Base-by-base conservation (phyloP, 2,113 vertebrate genomes). In the Lichenostomus cassidix region DNA sequence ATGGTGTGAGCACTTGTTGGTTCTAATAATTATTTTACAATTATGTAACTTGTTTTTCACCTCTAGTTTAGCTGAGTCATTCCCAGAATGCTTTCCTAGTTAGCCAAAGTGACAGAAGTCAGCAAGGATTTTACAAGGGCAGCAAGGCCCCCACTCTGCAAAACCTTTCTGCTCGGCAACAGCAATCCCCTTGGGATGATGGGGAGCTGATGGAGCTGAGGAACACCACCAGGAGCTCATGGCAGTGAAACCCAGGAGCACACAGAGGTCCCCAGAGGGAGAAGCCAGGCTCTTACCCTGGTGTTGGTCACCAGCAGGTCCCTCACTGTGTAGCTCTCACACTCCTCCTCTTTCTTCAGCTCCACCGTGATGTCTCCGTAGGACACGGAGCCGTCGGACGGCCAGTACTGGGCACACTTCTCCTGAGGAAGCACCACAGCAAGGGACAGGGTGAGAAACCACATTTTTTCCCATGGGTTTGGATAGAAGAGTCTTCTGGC, bases 331-430 rank as follows among this genome's bases (percentile, higher is more conserved):
- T 99, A 99, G 97, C 99, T 99, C 97, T 99, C 99, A 16, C 98
- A 99, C 90, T 99, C 99, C 77, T 99, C 99, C 91, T 99, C 99
- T 37, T 99, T 99, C 90, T 99, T 99, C 90, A 99, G 97, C 97
- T 99, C 99, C 62, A 99, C 98, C 46, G 98, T 98, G 96, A 99
- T 99, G 97, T 99, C 99, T 20, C 99, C 99, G 12, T 98, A 98
- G 37, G 98, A 98, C 85, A 99, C 98, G 2, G 97, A 96, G 47
- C 99, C 98, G 12, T 99, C 99, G 22, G 98, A 99, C 0, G 99
- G 98, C 99, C 99, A 99, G 88, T 99, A 99, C 98, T 99, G 99
- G 81, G 98, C 99, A 97, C 99, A 99, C 89, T 99, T 99, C 92
- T 99, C 99, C 99, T 99, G 91, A 39, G 77, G 42, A 64, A 58